Conservation (phyloP, 1,140 invertebrate species). For the Watersipora subatra region DNA sequence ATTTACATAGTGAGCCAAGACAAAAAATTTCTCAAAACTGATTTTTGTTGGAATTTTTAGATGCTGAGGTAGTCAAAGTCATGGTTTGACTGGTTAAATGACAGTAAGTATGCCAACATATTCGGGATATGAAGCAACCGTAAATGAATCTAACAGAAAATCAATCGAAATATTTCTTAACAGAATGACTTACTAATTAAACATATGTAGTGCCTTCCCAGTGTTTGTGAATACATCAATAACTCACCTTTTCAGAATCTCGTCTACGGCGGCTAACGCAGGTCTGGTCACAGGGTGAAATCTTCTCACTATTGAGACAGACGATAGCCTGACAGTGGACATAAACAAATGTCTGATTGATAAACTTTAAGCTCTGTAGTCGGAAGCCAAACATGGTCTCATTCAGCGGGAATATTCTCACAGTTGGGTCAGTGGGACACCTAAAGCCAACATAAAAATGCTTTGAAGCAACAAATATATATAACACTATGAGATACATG, state of each 20-base stretch:
- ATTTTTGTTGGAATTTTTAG: too few relatives aligned
- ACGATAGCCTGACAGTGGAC: slow-evolving; percentile 23
- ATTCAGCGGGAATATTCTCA: slow-evolving; percentile 21
- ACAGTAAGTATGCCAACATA: too few relatives aligned
- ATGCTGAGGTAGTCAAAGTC: too few relatives aligned
- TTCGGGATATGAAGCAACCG: too few relatives aligned
- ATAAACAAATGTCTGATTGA: slow-evolving; percentile 14
- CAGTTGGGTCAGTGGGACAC: slow-evolving; percentile 18
- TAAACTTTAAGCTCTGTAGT: slow-evolving; percentile 24
- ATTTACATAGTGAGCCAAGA: too few relatives aligned
- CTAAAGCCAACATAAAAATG: slow-evolving; percentile 14
- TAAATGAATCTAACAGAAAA: too few relatives aligned
- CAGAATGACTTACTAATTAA: too few relatives aligned
- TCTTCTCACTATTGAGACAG: slow-evolving; percentile 17
- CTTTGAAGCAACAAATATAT: neutral
- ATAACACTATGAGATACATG: neutral
- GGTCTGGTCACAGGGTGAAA: slow-evolving; percentile 20
- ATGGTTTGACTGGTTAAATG: too few relatives aligned
- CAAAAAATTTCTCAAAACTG: too few relatives aligned
- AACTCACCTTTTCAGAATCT: too few relatives aligned
- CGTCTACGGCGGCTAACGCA: slow-evolving; percentile 17
- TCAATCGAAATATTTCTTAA: too few relatives aligned
- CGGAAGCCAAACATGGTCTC: slow-evolving; percentile 20
- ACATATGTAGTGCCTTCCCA: too few relatives aligned
- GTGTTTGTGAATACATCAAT: neutral